Evolutionary conservation across 2,797 vertebrate genomes (phyloP).

Genomic region (Apodemus agrarius): DNA sequence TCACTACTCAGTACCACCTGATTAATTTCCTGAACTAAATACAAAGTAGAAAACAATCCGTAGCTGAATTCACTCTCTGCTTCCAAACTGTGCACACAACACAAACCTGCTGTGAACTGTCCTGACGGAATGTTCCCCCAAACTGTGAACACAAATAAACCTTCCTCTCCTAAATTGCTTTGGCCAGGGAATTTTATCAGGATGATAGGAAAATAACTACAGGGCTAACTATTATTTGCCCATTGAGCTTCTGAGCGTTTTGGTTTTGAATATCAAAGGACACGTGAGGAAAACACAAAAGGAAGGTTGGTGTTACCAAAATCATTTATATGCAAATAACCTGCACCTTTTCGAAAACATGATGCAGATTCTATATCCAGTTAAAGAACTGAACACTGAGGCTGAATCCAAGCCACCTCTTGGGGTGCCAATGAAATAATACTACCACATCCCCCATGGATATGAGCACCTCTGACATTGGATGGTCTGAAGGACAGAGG

Average conservation of each 20-base stretch:
- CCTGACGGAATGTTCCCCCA: not conserved
- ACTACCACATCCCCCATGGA: not conserved
- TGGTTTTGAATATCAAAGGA: constrained; percentile 37
- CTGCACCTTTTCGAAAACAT: not conserved
- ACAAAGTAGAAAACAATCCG: not conserved
- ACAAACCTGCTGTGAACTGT: not conserved
- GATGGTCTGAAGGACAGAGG: not conserved
- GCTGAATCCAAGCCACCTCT: not conserved
- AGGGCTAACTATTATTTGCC: not conserved
- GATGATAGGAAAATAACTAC: not conserved
- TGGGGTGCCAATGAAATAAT: not conserved
- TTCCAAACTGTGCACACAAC: not conserved
- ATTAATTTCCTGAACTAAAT: not conserved
- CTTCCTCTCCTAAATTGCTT: not conserved
- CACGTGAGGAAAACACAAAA: not conserved
- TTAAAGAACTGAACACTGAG: not conserved
- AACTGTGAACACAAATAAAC: not conserved
- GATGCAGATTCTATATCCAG: not conserved
- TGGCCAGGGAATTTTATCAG: not conserved
- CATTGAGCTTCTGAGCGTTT: not conserved
- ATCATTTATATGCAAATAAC: constrained; percentile 52
- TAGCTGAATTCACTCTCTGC: not conserved
- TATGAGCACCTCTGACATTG: not conserved
- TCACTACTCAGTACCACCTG: not conserved
- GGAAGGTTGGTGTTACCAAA: constrained; percentile 19